Conservation (phyloP, 2,888 invertebrate species). For the Bibio marci region DNA sequence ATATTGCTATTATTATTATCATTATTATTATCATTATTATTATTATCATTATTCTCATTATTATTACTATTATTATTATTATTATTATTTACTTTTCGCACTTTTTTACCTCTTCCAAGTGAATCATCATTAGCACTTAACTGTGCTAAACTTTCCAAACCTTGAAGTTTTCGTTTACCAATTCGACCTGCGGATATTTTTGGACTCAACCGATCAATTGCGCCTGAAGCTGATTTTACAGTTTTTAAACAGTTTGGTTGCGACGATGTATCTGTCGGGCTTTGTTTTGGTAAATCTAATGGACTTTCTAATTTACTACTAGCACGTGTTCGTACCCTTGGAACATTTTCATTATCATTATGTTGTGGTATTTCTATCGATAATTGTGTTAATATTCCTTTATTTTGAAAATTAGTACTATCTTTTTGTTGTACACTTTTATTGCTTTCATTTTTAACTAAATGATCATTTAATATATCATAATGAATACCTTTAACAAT, state of each 20-base stretch:
- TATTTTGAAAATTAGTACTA: slow-evolving; percentile 14
- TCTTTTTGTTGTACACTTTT: background rate
- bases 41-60: slow-evolving; percentile 18
- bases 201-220: slow-evolving; percentile 22
- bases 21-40: slow-evolving; percentile 18
- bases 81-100: slow-evolving; percentile 25
- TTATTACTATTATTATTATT: slow-evolving; percentile 18
- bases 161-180: slow-evolving; percentile 57
- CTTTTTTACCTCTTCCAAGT: slow-evolving; percentile 17
- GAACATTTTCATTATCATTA: slow-evolving; percentile 25
- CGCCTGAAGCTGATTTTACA: slow-evolving; percentile 10
- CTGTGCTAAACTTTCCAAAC: slow-evolving; percentile 56
- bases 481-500: too few relatives aligned
- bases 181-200: slow-evolving; percentile 18
- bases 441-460: background rate
- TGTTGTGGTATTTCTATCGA: slow-evolving; percentile 65
- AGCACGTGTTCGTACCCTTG: slow-evolving; percentile 45
- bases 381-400: slow-evolving; percentile 52
- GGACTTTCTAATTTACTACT: slow-evolving; percentile 52
- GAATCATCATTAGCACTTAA: slow-evolving; percentile 42
- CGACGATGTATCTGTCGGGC: slow-evolving; percentile 28
- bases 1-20: too few relatives aligned
- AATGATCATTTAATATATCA: too few relatives aligned
- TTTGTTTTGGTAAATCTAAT: slow-evolving; percentile 34
- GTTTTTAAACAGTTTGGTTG: slow-evolving; percentile 18